Percentiles rank a stretch among this genome's conserved stretches.
phyloP scores from a whole-genome alignment of 2,888 invertebrate genomes.

The Cepaea hortensis region DNA sequence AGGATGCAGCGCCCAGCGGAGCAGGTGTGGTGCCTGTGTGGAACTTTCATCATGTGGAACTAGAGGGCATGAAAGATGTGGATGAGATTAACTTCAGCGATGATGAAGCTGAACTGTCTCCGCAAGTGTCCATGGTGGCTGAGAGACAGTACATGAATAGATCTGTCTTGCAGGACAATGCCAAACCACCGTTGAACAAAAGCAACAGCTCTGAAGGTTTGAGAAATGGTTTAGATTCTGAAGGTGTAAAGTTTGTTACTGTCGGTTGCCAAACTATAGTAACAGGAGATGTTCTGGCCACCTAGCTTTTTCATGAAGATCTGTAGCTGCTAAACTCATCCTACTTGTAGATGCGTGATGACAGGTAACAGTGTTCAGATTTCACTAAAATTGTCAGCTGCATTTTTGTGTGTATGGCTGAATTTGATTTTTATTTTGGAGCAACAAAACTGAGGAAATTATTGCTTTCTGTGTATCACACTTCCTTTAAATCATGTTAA shows the following conservation, averaged over 20 bases:
- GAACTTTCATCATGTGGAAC: slow-evolving; percentile 71
- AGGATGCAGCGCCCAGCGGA: slow-evolving; percentile 74
- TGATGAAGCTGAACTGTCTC: slow-evolving; percentile 60
- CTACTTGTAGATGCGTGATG: neutral
- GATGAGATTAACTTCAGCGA: slow-evolving; percentile 70
- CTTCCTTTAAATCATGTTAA: too few species aligned
- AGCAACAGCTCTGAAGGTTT: slow-evolving; percentile 38
- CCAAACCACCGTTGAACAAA: slow-evolving; percentile 46
- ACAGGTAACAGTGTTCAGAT: too few species aligned
- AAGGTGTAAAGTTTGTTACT: slow-evolving; percentile 56
- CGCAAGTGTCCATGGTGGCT: slow-evolving; percentile 74
- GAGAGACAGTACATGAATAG: slow-evolving; percentile 75
- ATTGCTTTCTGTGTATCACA: too few species aligned
- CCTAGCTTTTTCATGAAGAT: slow-evolving; percentile 75
- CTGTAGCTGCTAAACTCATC: slow-evolving; percentile 50
- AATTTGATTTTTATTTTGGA: too few species aligned
- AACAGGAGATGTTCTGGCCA: slow-evolving; percentile 76
- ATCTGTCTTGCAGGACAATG: slow-evolving; percentile 71
- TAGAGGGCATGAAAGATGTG: slow-evolving; percentile 68
- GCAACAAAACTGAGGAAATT: too few species aligned
- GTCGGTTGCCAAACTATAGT: slow-evolving; percentile 75
- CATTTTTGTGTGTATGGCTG: too few species aligned
- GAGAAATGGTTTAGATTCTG: slow-evolving; percentile 42
- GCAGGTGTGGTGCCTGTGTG: slow-evolving; percentile 75
- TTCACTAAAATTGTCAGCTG: too few species aligned